Conservation (phyloP, 1,140 invertebrate species). For the Chionoecetes opilio region DNA sequence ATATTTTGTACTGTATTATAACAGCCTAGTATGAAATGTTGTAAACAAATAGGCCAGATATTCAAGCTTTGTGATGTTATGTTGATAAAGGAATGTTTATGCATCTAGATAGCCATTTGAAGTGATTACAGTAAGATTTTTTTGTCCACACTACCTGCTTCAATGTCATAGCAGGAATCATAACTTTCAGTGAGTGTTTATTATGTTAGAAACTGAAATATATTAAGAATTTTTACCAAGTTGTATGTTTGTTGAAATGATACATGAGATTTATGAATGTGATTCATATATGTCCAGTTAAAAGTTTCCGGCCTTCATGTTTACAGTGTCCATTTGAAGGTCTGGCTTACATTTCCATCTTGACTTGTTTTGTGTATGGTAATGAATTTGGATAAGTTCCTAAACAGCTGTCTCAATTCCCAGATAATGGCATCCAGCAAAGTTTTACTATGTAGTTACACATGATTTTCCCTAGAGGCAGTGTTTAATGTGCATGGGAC, state of each 20-base stretch:
- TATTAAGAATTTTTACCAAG: neutral
- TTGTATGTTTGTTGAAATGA: conserved; percentile 21
- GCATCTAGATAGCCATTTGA: neutral
- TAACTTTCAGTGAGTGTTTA: neutral
- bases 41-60: neutral
- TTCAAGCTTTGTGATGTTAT: neutral
- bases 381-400: neutral
- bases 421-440: neutral
- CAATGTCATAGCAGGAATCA: neutral
- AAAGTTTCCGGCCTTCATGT: neutral
- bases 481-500: too few species aligned
- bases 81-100: neutral
- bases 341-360: conserved; percentile 1
- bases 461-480: too few species aligned
- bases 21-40: too few species aligned
- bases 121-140: neutral
- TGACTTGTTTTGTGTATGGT: neutral
- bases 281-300: neutral
- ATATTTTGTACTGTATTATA: neutral
- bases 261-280: conserved; percentile 14
- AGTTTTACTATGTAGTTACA: too few species aligned
- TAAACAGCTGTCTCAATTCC: neutral
- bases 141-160: neutral
- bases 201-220: conserved; percentile 8
- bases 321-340: conserved; percentile 10